These are phyloP conservation scores for Cetoscarus ocellatus DNA, from an alignment of 2,797 vertebrate genomes.

Conservation along the genomic window DNA sequence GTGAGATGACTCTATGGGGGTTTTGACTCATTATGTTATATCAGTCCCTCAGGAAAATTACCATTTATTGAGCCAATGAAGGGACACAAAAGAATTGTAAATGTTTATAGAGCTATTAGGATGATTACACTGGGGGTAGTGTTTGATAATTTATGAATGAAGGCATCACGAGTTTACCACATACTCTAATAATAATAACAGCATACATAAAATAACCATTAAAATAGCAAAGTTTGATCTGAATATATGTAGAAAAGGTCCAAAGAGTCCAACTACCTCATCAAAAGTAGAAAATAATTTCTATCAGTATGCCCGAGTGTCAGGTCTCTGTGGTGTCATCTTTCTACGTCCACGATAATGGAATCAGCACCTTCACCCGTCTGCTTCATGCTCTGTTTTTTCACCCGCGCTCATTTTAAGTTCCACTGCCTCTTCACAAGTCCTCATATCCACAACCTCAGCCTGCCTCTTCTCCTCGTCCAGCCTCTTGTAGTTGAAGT, in stretches of 20 bases:
- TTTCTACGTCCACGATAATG: constrained; percentile 5
- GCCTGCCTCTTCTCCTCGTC: constrained; percentile 72
- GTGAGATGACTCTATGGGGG: background rate
- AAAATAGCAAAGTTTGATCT: constrained; percentile 31
- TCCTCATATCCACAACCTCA: constrained; percentile 60
- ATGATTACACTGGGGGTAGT: constrained; percentile 9
- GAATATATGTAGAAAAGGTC: constrained; percentile 10
- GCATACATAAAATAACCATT: constrained; percentile 26
- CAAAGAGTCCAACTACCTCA: constrained; percentile 23
- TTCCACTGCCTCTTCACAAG: constrained; percentile 63
- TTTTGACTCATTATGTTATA: constrained; percentile 11
- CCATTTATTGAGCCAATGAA: constrained; percentile 23
- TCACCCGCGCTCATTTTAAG: constrained; percentile 56
- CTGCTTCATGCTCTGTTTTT: constrained; percentile 27
- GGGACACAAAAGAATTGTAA: constrained; percentile 23
- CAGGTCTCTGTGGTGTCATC: constrained; percentile 3
- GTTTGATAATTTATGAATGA: constrained; percentile 19
- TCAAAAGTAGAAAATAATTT: constrained; percentile 11
- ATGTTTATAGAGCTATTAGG: constrained; percentile 22
- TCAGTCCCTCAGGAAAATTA: constrained; percentile 27
- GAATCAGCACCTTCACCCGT: constrained; percentile 31
- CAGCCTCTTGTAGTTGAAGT: constrained; percentile 87
- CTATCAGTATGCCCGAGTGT: background rate
- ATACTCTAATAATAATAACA: constrained; percentile 23
- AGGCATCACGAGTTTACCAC: constrained; percentile 9